Conservation (phyloP, 2,888 invertebrate genomes). For the Phyllotreta cruciferae region DNA sequence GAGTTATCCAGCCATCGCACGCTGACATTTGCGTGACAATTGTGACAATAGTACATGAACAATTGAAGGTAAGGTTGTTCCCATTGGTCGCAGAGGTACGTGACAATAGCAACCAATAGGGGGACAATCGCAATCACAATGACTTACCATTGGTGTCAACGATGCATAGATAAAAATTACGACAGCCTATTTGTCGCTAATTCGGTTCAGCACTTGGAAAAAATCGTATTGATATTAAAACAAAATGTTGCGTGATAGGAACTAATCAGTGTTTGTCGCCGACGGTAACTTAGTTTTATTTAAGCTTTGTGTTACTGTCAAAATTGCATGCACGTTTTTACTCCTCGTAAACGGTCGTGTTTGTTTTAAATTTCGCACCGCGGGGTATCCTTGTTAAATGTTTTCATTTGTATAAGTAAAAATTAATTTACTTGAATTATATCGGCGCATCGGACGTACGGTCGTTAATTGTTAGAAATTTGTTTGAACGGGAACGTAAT, state of each 20-base stretch:
- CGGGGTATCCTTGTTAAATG: constrained; percentile 2
- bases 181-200: constrained; percentile 23
- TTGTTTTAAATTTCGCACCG: constrained; percentile 20
- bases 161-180: constrained; percentile 35
- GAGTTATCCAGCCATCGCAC: constrained; percentile 26
- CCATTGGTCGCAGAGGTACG: constrained; percentile 52
- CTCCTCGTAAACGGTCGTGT: constrained; percentile 21
- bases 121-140: constrained; percentile 40
- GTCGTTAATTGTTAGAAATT: no score
- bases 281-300: constrained; percentile 23
- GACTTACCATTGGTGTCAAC: constrained; percentile 40
- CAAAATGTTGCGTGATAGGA: constrained; percentile 31
- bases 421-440: no score
- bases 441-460: no score
- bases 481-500: not conserved
- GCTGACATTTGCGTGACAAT: constrained; percentile 54
- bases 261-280: constrained; percentile 31
- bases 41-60: constrained; percentile 55
- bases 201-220: no score
- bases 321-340: constrained; percentile 29
- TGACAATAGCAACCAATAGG: constrained; percentile 56
- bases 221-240: constrained; percentile 1
- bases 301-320: constrained; percentile 29
- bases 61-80: constrained; percentile 48
- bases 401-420: constrained; percentile 4